A percentile compares a stretch with the other conserved stretches of the same genome.
phyloP scores from a whole-genome alignment of 2,113 vertebrate genomes.

The Tautogolabrus adspersus region DNA sequence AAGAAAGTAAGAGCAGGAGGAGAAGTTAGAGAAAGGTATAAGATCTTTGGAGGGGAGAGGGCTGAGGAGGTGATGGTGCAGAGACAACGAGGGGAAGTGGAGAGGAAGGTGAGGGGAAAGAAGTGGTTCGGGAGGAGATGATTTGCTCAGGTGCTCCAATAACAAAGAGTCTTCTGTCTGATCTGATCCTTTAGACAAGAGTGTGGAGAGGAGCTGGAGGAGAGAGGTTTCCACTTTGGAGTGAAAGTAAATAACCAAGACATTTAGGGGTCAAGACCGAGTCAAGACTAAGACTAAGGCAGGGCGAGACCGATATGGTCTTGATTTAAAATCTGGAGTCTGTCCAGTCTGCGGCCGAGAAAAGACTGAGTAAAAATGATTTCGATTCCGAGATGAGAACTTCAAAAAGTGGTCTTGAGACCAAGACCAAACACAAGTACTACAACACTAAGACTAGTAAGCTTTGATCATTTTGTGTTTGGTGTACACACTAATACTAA shows the following conservation, averaged over 20 bases:
- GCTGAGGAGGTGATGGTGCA: slow-evolving; percentile 10
- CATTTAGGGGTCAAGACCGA: too few relatives aligned
- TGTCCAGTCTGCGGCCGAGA: too few relatives aligned
- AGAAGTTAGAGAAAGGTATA: slow-evolving; percentile 9
- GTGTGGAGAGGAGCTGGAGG: neutral
- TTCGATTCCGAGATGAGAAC: too few relatives aligned
- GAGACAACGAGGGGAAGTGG: slow-evolving; percentile 12
- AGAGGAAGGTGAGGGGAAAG: neutral
- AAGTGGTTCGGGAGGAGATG: neutral
- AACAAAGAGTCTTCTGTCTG: neutral
- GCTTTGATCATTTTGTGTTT: too few relatives aligned
- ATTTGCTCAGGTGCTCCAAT: neutral
- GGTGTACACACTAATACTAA: too few relatives aligned
- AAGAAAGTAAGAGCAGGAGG: slow-evolving; percentile 21
- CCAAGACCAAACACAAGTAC: too few relatives aligned
- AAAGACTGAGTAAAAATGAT: too few relatives aligned
- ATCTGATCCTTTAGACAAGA: neutral
- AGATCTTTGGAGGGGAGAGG: slow-evolving; percentile 13
- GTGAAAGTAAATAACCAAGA: neutral
- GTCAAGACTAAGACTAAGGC: too few relatives aligned
- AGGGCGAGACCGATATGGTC: too few relatives aligned
- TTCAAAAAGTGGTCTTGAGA: too few relatives aligned
- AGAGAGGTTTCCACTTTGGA: neutral
- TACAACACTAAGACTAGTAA: too few relatives aligned
- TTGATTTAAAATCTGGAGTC: too few relatives aligned